Evolutionary conservation across 2,797 vertebrate genomes (phyloP), one percentile per base, ranked within the genome.

Genomic region (Amniataba percoides): DNA sequence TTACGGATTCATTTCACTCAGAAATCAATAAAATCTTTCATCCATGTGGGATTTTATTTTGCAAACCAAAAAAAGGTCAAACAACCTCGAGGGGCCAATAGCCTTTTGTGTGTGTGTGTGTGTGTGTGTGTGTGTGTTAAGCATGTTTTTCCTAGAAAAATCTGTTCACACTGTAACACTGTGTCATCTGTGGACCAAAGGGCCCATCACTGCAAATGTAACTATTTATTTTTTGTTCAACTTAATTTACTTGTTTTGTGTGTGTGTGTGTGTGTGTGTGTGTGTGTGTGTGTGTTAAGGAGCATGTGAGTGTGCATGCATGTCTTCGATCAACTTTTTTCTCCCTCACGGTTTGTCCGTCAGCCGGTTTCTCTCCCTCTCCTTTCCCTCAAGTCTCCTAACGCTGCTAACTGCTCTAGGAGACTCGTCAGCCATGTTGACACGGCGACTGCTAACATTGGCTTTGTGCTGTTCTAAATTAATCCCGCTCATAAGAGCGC

Each of bases 391-490:
- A 51, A 69, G 14, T 78, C 81, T 90, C 79, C 67, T 43, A 52
- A 64, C 14, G 9, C 65, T 61, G 64, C 74, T 74, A 61, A 70
- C 68, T 61, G 46, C 71, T 76, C 72, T 40, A 19, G 39, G 74
- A 89, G 84, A 81, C 84, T 82, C 75, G 76, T 66, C 78, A 85
- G 81, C 63, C 74, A 68, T 85, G 91, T 93, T 93, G 89, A 92
- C 92, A 92, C 74, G 90, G 84, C 59, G 87, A 90, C 82, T 66
- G 87, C 91, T 90, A 91, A 93, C 90, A 92, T 83, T 88, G 88
- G 91, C 88, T 92, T 89, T 91, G 91, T 92, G 74, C 83, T 81
- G 15, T 61, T 87, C 81, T 86, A 86, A 93, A 92, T 92, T 66
- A 90, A 88, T 91, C 89, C 88, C 67, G 75, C 79, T 87, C 84